Conservation (phyloP, 2,113 vertebrate species). For the Psilopogon haemacephalus region DNA sequence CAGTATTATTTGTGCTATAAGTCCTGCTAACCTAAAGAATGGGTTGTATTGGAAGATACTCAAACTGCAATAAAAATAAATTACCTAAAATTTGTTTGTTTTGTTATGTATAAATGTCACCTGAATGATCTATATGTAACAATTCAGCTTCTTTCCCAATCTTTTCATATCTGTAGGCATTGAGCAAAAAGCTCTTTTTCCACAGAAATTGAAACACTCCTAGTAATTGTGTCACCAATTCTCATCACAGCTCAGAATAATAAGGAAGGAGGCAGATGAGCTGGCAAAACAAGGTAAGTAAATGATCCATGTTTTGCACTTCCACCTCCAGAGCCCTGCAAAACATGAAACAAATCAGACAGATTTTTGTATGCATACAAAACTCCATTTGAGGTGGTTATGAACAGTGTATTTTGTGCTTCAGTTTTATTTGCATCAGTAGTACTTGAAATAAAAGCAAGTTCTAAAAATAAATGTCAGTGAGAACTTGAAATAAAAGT, state of each 20-base stretch:
- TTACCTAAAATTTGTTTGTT: background rate
- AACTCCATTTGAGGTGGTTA: background rate
- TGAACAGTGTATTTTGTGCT: background rate
- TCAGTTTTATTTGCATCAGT: background rate
- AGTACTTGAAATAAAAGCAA: background rate
- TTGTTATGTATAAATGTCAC: background rate
- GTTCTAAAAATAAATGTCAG: background rate
- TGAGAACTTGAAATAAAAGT: background rate
- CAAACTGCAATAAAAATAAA: background rate
- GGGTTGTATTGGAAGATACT: background rate
- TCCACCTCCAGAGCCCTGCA: background rate
- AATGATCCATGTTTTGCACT: background rate
- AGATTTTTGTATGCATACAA: background rate
- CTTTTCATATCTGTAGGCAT: background rate
- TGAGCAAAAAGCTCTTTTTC: background rate
- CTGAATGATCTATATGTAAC: background rate
- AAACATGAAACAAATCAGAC: background rate
- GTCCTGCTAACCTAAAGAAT: background rate
- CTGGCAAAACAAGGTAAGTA: background rate
- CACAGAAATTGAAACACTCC: background rate
- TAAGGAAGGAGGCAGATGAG: background rate
- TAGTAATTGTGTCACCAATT: background rate
- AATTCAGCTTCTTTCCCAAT: background rate
- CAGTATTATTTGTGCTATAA: fast-evolving
- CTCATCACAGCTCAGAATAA: background rate